Evolutionary conservation across 1,140 invertebrate species (phyloP), one percentile per base, ranked within the genome.

Genomic region (Drosophila parabipectinata): DNA sequence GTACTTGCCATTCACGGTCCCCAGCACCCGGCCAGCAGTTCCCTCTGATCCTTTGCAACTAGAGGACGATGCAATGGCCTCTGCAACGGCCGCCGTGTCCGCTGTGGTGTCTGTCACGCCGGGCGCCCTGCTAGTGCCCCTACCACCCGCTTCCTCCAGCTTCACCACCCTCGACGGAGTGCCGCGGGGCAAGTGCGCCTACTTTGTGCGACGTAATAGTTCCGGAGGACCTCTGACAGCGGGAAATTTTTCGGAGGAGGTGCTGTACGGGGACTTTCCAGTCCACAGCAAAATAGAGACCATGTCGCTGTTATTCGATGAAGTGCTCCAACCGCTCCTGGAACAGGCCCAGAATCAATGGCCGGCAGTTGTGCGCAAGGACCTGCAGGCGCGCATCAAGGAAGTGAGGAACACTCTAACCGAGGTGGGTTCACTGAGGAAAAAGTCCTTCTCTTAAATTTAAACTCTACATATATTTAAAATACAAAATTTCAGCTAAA

Each of bases 231-330:
- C 84, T 12, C 84, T 96, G 9, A 92, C 93, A 1, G 94, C 93
- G 60, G 93, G 94, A 37, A 94, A 95, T 75, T 92, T 96, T 7
- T 91, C 93, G 55, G 92, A 93, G 28, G 90, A 93, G 1, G 87
- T 97, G 10, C 92, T 96, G 1, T 95, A 94, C 73, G 97, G 97
- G 8, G 96, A 97, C 90, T 93, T 97, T 80, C 94, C 95, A 1
- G 93, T 95, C 4, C 94, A 94, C 74, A 95, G 85, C 41, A 91
- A 91, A 85, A 90, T 91, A 18, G 90, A 91, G 54, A 91, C 96
- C 2, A 91, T 97, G 12, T 93, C 95, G 18, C 93, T 94, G 39
- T 93, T 97, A 47, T 93, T 97, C 32, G 96, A 97, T 85, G 94
- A 97, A 79, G 95, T 96, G 91, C 57, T 96, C 37, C 92, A 95